A percentile compares a stretch with the other conserved stretches of the same genome.
Conservation (phyloP, 2,888 invertebrate genomes). For the Holacanthella duospinosa region DNA sequence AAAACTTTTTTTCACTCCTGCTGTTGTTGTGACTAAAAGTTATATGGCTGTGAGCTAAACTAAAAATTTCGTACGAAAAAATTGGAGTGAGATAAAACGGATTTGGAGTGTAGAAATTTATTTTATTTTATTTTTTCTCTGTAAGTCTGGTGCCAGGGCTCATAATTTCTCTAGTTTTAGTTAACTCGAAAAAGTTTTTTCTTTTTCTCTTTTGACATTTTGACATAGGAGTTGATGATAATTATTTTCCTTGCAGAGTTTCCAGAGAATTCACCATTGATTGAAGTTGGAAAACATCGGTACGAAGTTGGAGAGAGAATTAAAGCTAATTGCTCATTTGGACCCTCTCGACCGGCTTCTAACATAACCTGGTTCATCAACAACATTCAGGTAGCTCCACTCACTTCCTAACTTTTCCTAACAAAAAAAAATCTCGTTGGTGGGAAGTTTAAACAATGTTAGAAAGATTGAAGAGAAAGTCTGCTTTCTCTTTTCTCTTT, state of each 20-base stretch:
- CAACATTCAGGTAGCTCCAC: conserved; percentile 28
- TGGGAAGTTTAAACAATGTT: neutral
- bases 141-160: neutral
- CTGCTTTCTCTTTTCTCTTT: conserved; percentile 5
- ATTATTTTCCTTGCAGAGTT: conserved; percentile 27
- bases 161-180: neutral
- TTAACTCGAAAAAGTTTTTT: neutral
- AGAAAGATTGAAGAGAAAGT: neutral
- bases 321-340: conserved; percentile 38
- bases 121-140: neutral
- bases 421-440: neutral
- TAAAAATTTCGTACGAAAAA: too few species aligned
- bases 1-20: too few species aligned
- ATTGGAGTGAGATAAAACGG: too few species aligned
- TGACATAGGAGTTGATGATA: conserved; percentile 1
- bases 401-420: neutral
- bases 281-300: conserved; percentile 34
- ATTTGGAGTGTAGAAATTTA: too few species aligned
- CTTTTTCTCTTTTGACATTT: conserved; percentile 1
- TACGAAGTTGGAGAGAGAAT: conserved; percentile 37
- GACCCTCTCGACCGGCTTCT: conserved; percentile 36
- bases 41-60: too few species aligned
- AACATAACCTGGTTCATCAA: conserved; percentile 37
- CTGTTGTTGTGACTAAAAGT: too few species aligned
- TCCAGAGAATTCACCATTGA: conserved; percentile 34